These are phyloP conservation scores for Corythornis cristatus DNA, from an alignment of 2,113 vertebrate species.

Conservation along the genomic window DNA sequence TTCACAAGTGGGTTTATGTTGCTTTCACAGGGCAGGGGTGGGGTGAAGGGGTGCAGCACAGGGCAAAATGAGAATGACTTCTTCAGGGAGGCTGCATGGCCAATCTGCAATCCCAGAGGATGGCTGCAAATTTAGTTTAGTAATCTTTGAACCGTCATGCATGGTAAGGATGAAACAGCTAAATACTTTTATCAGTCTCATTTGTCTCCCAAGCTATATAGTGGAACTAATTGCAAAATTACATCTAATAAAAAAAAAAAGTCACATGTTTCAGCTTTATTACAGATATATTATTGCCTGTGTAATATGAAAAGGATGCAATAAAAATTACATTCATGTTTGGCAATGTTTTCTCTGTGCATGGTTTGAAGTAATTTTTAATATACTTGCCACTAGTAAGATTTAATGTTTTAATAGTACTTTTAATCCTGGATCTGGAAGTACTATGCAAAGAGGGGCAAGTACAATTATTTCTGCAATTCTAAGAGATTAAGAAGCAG, in stretches of 20 bases:
- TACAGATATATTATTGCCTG: neutral
- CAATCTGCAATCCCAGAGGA: neutral
- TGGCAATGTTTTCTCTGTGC: neutral
- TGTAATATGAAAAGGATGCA: neutral
- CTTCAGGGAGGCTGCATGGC: neutral
- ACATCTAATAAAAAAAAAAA: neutral
- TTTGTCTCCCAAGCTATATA: neutral
- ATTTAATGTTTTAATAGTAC: neutral
- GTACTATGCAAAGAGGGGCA: neutral
- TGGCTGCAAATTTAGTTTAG: neutral
- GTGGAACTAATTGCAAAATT: slow-evolving; percentile 47
- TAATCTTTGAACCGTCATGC: neutral
- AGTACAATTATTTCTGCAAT: neutral
- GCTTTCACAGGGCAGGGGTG: neutral
- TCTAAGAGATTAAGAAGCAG: neutral
- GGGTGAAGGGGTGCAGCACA: neutral
- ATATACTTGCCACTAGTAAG: neutral
- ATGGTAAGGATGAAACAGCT: neutral
- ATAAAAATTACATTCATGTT: neutral
- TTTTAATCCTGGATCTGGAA: neutral
- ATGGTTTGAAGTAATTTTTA: neutral
- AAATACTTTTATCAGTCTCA: neutral
- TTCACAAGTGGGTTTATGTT: neutral
- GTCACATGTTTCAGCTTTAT: neutral
- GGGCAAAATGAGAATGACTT: neutral